Evolutionary conservation across 2,888 invertebrate species (phyloP).

Genomic region (Nasonia oneida): DNA sequence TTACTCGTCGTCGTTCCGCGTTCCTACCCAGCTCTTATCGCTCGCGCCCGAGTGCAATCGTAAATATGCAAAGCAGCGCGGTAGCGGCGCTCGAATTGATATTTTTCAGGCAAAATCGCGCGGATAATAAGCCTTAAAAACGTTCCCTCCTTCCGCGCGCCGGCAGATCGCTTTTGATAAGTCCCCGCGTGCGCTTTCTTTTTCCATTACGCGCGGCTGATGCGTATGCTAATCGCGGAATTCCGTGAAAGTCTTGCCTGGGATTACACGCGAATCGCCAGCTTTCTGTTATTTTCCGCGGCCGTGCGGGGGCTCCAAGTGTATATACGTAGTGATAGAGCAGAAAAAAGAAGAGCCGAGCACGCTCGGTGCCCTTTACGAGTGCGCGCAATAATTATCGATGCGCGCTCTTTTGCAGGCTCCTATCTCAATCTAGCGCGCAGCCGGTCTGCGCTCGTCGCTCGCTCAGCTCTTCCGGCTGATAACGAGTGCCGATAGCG

Average conservation of each 20-base stretch:
- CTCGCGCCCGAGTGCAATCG: conserved; percentile 58
- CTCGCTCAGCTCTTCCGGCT: conserved; percentile 71
- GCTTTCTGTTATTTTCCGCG: no score
- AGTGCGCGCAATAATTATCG: conserved; percentile 74
- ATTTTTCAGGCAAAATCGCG: conserved; percentile 55
- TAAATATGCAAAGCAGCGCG: conserved; percentile 61
- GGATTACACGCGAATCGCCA: neutral
- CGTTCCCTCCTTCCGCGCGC: neutral
- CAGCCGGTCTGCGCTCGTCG: conserved; percentile 40
- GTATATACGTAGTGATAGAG: no score
- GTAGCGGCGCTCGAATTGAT: conserved; percentile 53
- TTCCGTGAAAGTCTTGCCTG: conserved; percentile 46
- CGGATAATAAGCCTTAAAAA: conserved; percentile 16
- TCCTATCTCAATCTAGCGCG: conserved; percentile 23
- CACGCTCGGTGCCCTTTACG: conserved; percentile 71
- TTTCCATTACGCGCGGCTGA: conserved; percentile 45
- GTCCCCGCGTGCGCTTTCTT: conserved; percentile 42
- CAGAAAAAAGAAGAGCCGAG: neutral
- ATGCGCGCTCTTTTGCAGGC: conserved; percentile 69
- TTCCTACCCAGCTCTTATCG: conserved; percentile 46
- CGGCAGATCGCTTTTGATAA: conserved; percentile 58
- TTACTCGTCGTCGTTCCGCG: conserved; percentile 58
- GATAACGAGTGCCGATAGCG: conserved; percentile 73
- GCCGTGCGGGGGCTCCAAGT: no score
- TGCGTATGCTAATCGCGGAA: conserved; percentile 31